Percentiles rank a stretch among this genome's conserved stretches.
Evolutionary conservation across 2,113 vertebrate genomes (phyloP).

Genomic region (Labeo catla): DNA sequence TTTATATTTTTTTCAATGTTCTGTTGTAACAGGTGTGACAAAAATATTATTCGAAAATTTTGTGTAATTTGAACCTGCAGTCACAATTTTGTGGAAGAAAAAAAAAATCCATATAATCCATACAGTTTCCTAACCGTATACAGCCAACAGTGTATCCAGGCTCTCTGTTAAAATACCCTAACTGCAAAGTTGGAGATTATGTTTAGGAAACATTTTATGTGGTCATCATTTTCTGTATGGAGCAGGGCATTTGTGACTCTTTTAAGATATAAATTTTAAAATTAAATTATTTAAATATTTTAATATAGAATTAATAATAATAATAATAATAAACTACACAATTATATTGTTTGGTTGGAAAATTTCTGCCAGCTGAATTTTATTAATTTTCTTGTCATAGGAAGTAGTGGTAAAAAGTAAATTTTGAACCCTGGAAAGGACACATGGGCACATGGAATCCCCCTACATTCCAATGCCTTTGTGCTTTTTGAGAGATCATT

Average conservation of each 20-base stretch:
- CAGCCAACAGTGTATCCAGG: neutral
- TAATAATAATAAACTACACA: neutral
- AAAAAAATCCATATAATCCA: neutral
- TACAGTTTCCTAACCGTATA: neutral
- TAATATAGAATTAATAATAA: neutral
- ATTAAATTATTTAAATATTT: neutral
- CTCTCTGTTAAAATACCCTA: neutral
- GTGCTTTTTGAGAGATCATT: constrained; percentile 39
- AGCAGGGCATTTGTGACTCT: neutral
- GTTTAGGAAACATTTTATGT: neutral
- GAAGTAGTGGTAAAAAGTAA: neutral
- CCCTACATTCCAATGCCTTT: constrained; percentile 64
- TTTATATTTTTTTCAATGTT: neutral
- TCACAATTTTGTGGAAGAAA: no score
- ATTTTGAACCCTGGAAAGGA: neutral
- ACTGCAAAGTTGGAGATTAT: neutral
- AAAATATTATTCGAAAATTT: constrained; percentile 16
- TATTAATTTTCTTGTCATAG: neutral
- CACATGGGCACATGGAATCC: constrained; percentile 37
- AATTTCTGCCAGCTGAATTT: neutral
- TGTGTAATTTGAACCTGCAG: constrained; percentile 3
- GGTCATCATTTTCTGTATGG: neutral
- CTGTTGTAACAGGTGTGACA: constrained; percentile 27
- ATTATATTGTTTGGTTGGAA: neutral
- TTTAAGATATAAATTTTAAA: neutral